Conservation (phyloP, 2,113 vertebrate genomes). For the Suricata suricatta region DNA sequence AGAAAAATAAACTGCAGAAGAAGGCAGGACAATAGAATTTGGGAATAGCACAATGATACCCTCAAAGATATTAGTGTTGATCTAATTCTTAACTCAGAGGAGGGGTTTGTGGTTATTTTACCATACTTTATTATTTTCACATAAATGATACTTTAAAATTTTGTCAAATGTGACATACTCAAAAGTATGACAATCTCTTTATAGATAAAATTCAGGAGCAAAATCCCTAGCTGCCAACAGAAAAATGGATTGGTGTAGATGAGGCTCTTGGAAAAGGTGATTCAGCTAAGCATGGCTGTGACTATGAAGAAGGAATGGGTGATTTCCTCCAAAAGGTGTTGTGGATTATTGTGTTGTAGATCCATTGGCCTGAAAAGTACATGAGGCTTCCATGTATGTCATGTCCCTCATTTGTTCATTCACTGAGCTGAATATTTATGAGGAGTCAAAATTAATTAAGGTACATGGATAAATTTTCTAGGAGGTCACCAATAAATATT, state of each 20-base stretch:
- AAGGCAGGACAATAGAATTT: neutral
- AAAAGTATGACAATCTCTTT: neutral
- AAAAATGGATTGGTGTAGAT: neutral
- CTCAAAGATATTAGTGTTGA: neutral
- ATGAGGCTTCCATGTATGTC: neutral
- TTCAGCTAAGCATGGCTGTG: neutral
- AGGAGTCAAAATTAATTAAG: conserved; percentile 37
- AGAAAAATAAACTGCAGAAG: neutral
- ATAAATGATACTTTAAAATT: neutral
- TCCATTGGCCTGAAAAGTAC: neutral
- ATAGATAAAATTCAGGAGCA: neutral
- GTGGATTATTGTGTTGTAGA: neutral
- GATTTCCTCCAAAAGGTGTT: neutral
- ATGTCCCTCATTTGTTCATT: neutral
- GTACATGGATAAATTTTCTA: neutral
- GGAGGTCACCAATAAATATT: neutral
- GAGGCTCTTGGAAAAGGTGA: neutral
- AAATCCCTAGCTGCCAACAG: neutral
- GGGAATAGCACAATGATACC: neutral
- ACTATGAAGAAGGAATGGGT: neutral
- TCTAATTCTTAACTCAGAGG: neutral
- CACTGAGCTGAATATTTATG: neutral
- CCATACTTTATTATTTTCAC: neutral
- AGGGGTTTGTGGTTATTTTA: neutral
- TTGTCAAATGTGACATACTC: neutral